Base-by-base conservation (phyloP, 2,797 vertebrate genomes). In the Simalia tracyae region DNA sequence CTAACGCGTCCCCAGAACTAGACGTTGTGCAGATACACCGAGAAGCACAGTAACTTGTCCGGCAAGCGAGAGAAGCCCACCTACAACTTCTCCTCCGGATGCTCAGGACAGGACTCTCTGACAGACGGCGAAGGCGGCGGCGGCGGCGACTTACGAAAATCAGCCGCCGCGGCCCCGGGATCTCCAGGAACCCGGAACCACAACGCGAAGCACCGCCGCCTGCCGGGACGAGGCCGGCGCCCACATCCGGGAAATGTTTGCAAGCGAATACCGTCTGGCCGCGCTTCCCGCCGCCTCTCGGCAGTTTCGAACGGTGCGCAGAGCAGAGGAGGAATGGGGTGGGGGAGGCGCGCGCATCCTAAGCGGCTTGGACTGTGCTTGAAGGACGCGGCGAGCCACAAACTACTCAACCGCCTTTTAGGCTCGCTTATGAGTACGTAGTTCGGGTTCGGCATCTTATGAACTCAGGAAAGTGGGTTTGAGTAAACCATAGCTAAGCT, bases 131-230 rank as follows among this genome's bases (percentile, higher is more conserved):
- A 10, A 26, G 19, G 9, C 72, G 17, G 60, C 9, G 19, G 26
- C 50, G 31, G 36, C 14, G 17, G 14, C 50, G 17, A 68, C 36
- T 26, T 15, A 36, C 66, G 26, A 50, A 8, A 12, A 15, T 56
- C 31, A 1, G 12, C 17, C 26, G 56, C 15, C 14, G 84, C 6
- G 0, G 63, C 59, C 84, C 11, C 54, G 28, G 24, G 46, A n/a
- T n/a, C 89, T 57, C 22, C 85, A 72, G 50, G 60, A 66, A 92
- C 24, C 89, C 92, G 92, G 92, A 92, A 92, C 89, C 89, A 90
- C 68, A 87, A 66, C 5, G 59, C 28, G 2, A 15, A 81, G 46
- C 31, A 28, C 59, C 11, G 59, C 46, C 66, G 89, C 68, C 60
- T 88, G 85, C 72, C 92, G 68, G 60, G 68, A 63, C n/a, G 1